phyloP scores from a whole-genome alignment of 2,797 vertebrate genomes.

The Myiotriccus ornatus region DNA sequence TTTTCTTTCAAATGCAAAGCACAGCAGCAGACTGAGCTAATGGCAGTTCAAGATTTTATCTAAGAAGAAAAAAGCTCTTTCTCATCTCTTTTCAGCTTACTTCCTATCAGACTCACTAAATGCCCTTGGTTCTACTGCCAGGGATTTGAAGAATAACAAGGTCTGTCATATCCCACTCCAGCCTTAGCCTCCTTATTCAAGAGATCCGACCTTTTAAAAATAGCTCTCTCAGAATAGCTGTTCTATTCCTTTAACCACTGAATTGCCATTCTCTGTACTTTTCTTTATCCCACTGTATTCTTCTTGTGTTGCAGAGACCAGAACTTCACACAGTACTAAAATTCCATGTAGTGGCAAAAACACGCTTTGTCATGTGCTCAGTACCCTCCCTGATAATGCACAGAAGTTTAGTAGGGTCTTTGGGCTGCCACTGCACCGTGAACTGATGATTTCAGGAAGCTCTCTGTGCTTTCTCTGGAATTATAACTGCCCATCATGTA shows the following conservation, averaged over 20 bases:
- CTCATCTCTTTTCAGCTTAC: neutral
- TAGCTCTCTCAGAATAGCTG: neutral
- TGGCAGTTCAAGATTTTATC: neutral
- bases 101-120: neutral
- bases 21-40: neutral
- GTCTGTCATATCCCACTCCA: neutral
- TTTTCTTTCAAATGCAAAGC: neutral
- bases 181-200: neutral
- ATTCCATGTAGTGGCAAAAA: neutral
- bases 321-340: neutral
- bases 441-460: neutral
- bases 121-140: neutral
- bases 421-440: neutral
- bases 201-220: neutral
- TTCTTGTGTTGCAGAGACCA: neutral
- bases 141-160: neutral
- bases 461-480: neutral
- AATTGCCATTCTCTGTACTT: neutral
- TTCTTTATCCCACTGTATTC: neutral
- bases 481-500: neutral
- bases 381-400: neutral
- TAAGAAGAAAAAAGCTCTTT: neutral
- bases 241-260: neutral
- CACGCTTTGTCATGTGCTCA: neutral
- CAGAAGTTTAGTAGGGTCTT: neutral